These are phyloP conservation scores for Catharus bicknelli DNA, from an alignment of 2,113 vertebrate species.

Conservation along the genomic window DNA sequence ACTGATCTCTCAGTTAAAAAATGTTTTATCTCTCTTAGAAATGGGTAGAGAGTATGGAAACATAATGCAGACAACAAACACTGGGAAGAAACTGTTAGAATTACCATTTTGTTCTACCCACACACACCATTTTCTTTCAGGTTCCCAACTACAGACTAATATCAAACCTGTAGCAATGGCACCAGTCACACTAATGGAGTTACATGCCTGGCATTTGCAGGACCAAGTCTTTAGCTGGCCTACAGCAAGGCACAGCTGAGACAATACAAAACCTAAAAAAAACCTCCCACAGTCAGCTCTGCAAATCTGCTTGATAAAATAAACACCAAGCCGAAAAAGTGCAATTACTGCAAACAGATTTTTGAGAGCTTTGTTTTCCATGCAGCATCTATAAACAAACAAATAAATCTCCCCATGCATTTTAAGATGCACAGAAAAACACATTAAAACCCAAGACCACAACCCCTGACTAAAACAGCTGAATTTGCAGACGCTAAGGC, in stretches of 20 bases:
- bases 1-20: background rate
- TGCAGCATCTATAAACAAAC: constrained; percentile 6
- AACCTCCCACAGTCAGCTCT: background rate
- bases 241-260: background rate
- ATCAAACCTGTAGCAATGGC: accelerated
- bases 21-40: background rate
- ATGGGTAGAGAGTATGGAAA: background rate
- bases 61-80: background rate
- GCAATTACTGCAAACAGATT: background rate
- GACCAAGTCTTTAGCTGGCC: background rate
- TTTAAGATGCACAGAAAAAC: background rate
- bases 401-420: background rate
- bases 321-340: background rate
- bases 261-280: background rate
- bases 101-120: background rate
- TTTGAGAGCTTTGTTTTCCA: background rate
- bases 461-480: background rate
- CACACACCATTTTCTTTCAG: background rate
- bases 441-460: background rate
- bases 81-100: background rate
- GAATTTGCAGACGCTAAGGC: constrained; percentile 17
- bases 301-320: constrained; percentile 21
- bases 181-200: background rate
- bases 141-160: background rate
- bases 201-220: background rate